phyloP scores from a whole-genome alignment of 30 jellyfish, hydroid and myxozoan genomes.

The Hydractinia echinata region DNA sequence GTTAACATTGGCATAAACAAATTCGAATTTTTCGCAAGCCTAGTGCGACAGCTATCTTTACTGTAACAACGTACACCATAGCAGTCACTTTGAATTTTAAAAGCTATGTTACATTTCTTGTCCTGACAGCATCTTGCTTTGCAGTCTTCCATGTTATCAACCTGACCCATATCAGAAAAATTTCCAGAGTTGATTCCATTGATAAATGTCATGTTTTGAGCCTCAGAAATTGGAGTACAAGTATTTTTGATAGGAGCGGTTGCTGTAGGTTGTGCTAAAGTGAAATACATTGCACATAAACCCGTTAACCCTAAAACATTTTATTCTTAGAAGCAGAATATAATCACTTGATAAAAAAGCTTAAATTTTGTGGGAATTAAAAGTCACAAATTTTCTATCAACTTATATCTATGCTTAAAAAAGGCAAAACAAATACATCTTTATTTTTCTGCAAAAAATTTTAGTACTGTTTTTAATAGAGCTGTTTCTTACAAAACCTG shows the following conservation, averaged over 20 bases:
- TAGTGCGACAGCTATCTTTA: conserved; percentile 67
- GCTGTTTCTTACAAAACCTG: no score
- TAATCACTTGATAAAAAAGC: no score
- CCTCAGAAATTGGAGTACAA: conserved; percentile 20
- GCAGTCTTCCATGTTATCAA: conserved; percentile 75
- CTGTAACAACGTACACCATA: conserved; percentile 89
- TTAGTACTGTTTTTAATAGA: no score
- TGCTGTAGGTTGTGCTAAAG: not conserved
- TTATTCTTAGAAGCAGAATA: not conserved
- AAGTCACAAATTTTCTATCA: no score
- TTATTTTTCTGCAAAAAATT: no score
- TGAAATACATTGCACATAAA: not conserved
- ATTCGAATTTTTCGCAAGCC: conserved; percentile 78
- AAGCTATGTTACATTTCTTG: conserved; percentile 76
- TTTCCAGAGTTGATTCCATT: conserved; percentile 93
- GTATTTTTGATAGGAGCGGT: not conserved
- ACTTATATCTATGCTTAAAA: no score
- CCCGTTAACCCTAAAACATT: not conserved
- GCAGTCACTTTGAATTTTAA: conserved; percentile 80
- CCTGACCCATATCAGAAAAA: conserved; percentile 89
- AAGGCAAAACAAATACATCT: no score
- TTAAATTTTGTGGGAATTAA: no score
- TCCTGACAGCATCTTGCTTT: conserved; percentile 71
- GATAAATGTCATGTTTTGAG: conserved; percentile 70
- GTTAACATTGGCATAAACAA: conserved; percentile 70